phyloP scores from a whole-genome alignment of 2,888 invertebrate genomes.

The Rutpela maculata region DNA sequence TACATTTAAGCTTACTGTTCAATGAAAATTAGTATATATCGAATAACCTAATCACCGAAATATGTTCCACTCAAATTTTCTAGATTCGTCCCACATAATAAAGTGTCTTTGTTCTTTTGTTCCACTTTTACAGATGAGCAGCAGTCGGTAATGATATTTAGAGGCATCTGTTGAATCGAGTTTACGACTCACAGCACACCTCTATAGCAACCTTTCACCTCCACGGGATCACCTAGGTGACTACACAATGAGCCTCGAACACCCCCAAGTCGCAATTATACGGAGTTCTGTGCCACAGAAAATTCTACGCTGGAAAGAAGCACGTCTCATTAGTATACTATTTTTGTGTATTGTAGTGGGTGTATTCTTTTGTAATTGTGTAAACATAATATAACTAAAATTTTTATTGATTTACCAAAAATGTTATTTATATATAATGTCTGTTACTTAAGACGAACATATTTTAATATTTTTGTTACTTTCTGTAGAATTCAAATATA shows the following conservation, averaged over 20 bases:
- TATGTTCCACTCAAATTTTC: slow-evolving; percentile 12
- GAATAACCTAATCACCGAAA: slow-evolving; percentile 19
- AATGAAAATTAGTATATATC: slow-evolving; percentile 21
- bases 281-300: slow-evolving; percentile 42
- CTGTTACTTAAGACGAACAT: no score
- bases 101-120: slow-evolving; percentile 52
- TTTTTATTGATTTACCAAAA: no score
- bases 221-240: slow-evolving; percentile 69
- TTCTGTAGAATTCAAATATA: no score
- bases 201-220: slow-evolving; percentile 72
- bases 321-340: slow-evolving; percentile 34
- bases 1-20: neutral
- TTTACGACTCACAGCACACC: slow-evolving; percentile 66
- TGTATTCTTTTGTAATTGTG: neutral
- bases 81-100: slow-evolving; percentile 26
- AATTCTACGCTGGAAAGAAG: slow-evolving; percentile 7
- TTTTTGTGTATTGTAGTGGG: slow-evolving; percentile 1
- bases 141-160: slow-evolving; percentile 52
- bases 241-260: slow-evolving; percentile 52
- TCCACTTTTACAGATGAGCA: slow-evolving; percentile 52
- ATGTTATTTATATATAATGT: no score
- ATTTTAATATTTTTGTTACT: no score
- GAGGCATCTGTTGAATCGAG: slow-evolving; percentile 59
- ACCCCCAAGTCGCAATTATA: slow-evolving; percentile 38
- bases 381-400: no score